Evolutionary conservation across 2,888 invertebrate genomes (phyloP).

Genomic region (Rugalucina vietnamica): DNA sequence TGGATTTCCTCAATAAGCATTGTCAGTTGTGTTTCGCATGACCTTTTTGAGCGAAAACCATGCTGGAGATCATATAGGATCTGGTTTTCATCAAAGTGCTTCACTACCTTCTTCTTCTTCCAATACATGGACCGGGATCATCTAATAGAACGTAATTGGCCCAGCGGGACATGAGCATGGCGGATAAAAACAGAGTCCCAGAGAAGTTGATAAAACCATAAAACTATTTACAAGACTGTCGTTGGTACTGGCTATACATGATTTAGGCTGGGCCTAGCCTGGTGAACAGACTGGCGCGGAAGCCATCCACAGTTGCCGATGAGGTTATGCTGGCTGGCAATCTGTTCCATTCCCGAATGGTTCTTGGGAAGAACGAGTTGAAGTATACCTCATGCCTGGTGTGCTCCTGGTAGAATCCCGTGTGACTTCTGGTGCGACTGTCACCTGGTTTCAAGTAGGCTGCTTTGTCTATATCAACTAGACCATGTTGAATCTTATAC

Average conservation of each 20-base stretch:
- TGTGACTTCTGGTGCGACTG: neutral
- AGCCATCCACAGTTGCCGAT: neutral
- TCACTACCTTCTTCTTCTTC: neutral
- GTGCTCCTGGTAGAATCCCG: neutral
- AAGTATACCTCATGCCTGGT: neutral
- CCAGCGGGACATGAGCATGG: neutral
- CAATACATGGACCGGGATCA: neutral
- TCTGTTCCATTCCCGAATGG: slow-evolving; percentile 2
- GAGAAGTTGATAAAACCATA: neutral
- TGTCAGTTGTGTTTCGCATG: neutral
- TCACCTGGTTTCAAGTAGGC: neutral
- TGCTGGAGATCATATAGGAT: neutral
- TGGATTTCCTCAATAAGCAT: neutral
- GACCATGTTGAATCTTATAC: neutral
- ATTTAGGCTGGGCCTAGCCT: neutral
- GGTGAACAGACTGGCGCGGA: neutral
- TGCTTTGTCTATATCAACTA: neutral
- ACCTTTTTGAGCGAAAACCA: neutral
- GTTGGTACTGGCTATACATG: neutral
- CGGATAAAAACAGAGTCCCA: neutral
- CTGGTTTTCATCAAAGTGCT: neutral
- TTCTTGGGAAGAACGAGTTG: neutral
- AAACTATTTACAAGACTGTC: neutral
- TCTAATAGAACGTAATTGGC: neutral
- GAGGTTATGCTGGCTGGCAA: neutral